These are phyloP conservation scores for Papilio dardanus DNA, from an alignment of 1,140 invertebrate genomes.

Conservation along the genomic window DNA sequence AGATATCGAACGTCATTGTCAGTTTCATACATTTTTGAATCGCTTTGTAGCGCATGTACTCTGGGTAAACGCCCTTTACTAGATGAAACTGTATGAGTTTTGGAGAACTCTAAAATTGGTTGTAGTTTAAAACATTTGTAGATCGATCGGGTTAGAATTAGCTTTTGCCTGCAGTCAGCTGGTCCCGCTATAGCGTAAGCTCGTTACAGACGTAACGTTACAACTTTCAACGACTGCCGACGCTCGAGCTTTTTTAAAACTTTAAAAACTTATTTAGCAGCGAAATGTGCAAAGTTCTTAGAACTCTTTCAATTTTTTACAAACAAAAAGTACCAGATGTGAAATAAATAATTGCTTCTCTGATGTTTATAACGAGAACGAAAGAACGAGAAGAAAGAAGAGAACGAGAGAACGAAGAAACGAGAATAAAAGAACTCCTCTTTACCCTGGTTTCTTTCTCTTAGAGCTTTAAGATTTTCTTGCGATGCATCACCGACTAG, in stretches of 20 bases:
- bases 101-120: not conserved
- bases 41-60: too few relatives aligned
- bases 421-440: too few relatives aligned
- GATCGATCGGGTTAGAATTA: conserved; percentile 63
- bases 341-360: not conserved
- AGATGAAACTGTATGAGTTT: too few relatives aligned
- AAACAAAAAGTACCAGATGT: not conserved
- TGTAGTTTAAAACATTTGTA: conserved; percentile 49
- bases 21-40: too few relatives aligned
- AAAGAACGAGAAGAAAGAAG: not conserved
- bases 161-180: conserved; percentile 57
- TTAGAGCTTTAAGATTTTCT: too few relatives aligned
- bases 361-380: not conserved
- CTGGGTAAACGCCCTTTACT: too few relatives aligned
- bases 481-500: too few relatives aligned
- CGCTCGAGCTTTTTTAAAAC: conserved; percentile 30
- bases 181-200: conserved; percentile 48
- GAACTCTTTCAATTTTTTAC: not conserved
- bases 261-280: conserved; percentile 32
- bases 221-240: conserved; percentile 30
- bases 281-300: conserved; percentile 15
- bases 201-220: conserved; percentile 40
- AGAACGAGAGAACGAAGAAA: too few relatives aligned
- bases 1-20: too few relatives aligned
- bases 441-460: too few relatives aligned